Conservation (phyloP, 2,888 invertebrate species). For the Synanthedon tipuliformis region DNA sequence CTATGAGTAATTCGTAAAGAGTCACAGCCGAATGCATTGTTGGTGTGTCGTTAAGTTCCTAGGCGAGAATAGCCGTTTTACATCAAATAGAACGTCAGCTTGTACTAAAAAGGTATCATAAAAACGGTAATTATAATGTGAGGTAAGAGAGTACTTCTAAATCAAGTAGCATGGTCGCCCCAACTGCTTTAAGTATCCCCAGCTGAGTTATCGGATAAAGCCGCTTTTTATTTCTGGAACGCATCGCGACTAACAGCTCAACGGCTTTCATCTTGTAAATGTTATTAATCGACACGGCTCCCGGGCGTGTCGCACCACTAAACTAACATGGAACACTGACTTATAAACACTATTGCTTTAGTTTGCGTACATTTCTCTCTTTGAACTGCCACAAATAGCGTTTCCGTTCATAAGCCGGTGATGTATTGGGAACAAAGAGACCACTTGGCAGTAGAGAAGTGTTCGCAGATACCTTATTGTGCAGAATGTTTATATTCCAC, state of each 20-base stretch:
- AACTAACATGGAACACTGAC: neutral
- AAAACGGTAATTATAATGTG: neutral
- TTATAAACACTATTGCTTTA: neutral
- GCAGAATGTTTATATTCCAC: constrained; percentile 50
- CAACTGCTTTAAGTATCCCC: constrained; percentile 43
- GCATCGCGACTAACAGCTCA: constrained; percentile 54
- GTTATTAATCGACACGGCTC: constrained; percentile 66
- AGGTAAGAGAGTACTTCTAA: neutral
- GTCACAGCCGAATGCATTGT: too few species aligned
- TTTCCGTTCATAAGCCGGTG: constrained; percentile 3
- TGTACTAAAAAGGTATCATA: too few species aligned
- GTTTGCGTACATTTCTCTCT: constrained; percentile 11
- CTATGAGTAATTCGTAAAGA: too few species aligned
- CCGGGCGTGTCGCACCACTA: constrained; percentile 37
- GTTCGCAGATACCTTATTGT: constrained; percentile 16
- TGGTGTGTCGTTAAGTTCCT: too few species aligned
- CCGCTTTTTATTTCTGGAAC: constrained; percentile 64
- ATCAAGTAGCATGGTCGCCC: constrained; percentile 17
- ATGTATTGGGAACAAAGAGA: neutral
- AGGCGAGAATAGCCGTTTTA: too few species aligned
- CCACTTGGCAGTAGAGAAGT: neutral
- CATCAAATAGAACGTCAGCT: too few species aligned
- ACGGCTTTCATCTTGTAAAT: constrained; percentile 67
- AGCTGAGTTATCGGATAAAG: constrained; percentile 56
- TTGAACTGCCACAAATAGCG: constrained; percentile 5